A percentile compares a stretch with the other conserved stretches of the same genome.
phyloP scores from a whole-genome alignment of 2,888 invertebrate genomes.

The Sipha maydis region DNA sequence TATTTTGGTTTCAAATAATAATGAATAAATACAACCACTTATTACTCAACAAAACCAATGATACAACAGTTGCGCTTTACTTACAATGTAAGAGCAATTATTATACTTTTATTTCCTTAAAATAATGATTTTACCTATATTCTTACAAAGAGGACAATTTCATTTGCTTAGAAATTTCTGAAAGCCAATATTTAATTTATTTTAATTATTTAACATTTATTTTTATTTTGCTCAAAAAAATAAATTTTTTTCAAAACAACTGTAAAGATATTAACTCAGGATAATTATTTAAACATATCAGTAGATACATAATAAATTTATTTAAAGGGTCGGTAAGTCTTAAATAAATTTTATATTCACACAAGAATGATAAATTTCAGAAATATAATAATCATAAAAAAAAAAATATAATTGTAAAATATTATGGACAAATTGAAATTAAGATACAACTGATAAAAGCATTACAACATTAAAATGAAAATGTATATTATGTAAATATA shows the following conservation, averaged over 20 bases:
- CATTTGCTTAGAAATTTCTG: neutral
- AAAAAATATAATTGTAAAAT: constrained; percentile 43
- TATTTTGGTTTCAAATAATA: neutral
- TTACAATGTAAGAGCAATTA: constrained; percentile 17
- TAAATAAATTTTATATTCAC: constrained; percentile 57
- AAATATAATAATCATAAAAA: constrained; percentile 40
- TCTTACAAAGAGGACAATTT: neutral
- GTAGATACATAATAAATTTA: constrained; percentile 21
- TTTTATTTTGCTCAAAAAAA: neutral
- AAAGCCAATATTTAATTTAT: constrained; percentile 4
- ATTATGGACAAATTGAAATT: constrained; percentile 52
- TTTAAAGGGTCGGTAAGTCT: constrained; percentile 14
- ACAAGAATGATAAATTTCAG: constrained; percentile 49
- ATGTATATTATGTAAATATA: constrained; percentile 46
- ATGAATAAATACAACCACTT: neutral
- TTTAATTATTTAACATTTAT: neutral
- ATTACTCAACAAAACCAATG: constrained; percentile 8
- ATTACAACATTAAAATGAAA: constrained; percentile 48
- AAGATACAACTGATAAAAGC: constrained; percentile 51
- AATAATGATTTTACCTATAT: constrained; percentile 30
- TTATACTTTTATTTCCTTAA: constrained; percentile 2
- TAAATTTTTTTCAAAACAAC: neutral
- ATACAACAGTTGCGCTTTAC: constrained; percentile 18
- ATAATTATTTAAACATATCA: constrained; percentile 17
- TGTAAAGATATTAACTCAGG: constrained; percentile 17